Conservation (phyloP, 2,888 invertebrate genomes). For the Scaptodrosophila latifasciaeformis region DNA sequence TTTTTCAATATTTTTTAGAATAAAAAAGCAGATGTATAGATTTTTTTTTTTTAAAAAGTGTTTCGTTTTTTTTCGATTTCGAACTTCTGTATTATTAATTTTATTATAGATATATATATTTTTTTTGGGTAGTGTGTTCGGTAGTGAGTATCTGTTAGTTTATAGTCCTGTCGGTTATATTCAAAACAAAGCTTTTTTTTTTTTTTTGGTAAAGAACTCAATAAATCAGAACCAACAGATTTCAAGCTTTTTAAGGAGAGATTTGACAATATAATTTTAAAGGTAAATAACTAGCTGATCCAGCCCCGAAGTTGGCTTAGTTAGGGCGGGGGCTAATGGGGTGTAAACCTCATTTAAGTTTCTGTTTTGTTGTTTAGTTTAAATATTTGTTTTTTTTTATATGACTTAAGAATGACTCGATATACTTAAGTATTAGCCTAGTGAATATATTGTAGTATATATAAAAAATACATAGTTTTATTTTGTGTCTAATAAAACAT, state of each 20-base stretch:
- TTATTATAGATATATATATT: not conserved
- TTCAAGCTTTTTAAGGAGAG: not conserved
- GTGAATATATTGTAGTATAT: constrained; percentile 20
- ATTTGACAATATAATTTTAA: constrained; percentile 1
- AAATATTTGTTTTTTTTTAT: constrained; percentile 7
- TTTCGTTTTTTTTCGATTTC: no score
- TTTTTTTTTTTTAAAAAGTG: constrained; percentile 13
- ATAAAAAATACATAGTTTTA: constrained; percentile 24
- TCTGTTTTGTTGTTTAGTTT: constrained; percentile 3
- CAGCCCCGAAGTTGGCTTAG: constrained; percentile 18
- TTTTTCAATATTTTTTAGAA: no score
- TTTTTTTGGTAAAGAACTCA: not conserved
- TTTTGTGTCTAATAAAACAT: constrained; percentile 13
- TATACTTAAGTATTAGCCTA: constrained; percentile 47
- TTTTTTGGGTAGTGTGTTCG: constrained; percentile 13
- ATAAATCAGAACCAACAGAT: not conserved
- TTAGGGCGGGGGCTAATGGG: constrained; percentile 25
- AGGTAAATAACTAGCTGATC: no score
- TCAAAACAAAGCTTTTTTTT: constrained; percentile 16
- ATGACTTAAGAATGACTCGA: constrained; percentile 18
- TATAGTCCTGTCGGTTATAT: constrained; percentile 23
- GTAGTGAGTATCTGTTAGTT: constrained; percentile 8
- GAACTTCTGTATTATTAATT: no score
- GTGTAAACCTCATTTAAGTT: constrained; percentile 31
- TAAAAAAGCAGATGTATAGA: no score